Conservation (phyloP, 2,888 invertebrate genomes). For the Chironomus tentans region DNA sequence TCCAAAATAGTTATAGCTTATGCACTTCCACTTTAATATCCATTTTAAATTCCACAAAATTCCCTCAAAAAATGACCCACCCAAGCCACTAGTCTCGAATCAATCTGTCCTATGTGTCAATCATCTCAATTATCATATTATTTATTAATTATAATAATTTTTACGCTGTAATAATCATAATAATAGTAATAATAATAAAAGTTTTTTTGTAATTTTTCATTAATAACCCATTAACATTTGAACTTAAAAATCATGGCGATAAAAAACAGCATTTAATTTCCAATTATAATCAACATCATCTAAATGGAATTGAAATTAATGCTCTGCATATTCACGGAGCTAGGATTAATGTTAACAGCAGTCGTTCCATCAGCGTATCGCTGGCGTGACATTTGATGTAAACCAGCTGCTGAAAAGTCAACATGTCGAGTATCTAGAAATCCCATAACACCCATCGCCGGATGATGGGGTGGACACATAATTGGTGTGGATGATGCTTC, state of each 20-base stretch:
- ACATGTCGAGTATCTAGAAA: slow-evolving; percentile 63
- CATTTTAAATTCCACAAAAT: too few species aligned
- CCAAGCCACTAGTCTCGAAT: too few species aligned
- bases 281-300: slow-evolving; percentile 32
- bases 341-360: slow-evolving; percentile 45
- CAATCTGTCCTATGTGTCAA: neutral
- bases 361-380: slow-evolving; percentile 40
- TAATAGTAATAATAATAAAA: neutral
- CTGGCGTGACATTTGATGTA: slow-evolving; percentile 49
- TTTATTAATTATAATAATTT: neutral
- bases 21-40: too few species aligned
- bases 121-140: neutral
- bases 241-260: slow-evolving; percentile 8
- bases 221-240: neutral
- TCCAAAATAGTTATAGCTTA: too few species aligned
- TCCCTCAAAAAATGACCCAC: too few species aligned
- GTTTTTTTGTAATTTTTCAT: neutral
- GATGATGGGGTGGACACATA: slow-evolving; percentile 51
- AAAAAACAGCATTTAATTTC: slow-evolving; percentile 4
- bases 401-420: slow-evolving; percentile 51
- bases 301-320: slow-evolving; percentile 71
- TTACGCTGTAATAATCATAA: neutral
- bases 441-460: slow-evolving; percentile 55
- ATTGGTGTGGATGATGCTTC: slow-evolving; percentile 48
- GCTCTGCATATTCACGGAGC: slow-evolving; percentile 62